Percentiles rank a stretch among this genome's conserved stretches.
Conservation (phyloP, 2,888 invertebrate species). For the Bimastos eiseni region DNA sequence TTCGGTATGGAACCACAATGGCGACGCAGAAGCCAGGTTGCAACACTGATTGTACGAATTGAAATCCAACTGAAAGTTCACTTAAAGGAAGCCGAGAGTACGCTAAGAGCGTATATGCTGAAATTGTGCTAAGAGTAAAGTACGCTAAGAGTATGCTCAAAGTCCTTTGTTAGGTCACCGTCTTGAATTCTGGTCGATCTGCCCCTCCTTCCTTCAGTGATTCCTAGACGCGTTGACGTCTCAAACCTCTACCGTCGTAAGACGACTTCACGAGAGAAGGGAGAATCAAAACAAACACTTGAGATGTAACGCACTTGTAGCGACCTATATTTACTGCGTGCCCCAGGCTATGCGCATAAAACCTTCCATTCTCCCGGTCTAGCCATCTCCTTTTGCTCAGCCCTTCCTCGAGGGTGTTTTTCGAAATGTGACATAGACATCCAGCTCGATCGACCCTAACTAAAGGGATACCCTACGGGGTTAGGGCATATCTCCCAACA, state of each 20-base stretch:
- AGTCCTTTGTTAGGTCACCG: too few relatives aligned
- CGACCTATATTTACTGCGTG: too few relatives aligned
- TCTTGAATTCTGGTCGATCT: too few relatives aligned
- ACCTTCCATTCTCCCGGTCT: neutral
- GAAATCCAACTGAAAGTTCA: too few relatives aligned
- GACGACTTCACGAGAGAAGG: neutral
- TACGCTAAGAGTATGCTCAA: neutral
- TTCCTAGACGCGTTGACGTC: neutral
- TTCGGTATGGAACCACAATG: too few relatives aligned
- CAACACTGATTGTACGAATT: too few relatives aligned
- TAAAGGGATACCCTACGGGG: neutral
- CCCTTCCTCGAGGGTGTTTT: neutral
- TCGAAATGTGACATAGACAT: neutral
- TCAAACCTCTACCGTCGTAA: neutral
- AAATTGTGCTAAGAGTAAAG: too few relatives aligned
- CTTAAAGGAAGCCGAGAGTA: too few relatives aligned
- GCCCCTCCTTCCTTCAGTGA: neutral
- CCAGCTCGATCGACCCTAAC: neutral
- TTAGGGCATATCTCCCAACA: neutral
- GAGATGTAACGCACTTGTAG: neutral
- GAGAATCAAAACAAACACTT: neutral
- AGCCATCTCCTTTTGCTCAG: neutral
- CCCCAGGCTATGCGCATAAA: too few relatives aligned
- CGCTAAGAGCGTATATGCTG: too few relatives aligned
- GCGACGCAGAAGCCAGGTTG: too few relatives aligned